Percentiles rank a stretch among this genome's conserved stretches.
Conservation (phyloP, 1,140 invertebrate genomes). For the Hyles vespertilio region DNA sequence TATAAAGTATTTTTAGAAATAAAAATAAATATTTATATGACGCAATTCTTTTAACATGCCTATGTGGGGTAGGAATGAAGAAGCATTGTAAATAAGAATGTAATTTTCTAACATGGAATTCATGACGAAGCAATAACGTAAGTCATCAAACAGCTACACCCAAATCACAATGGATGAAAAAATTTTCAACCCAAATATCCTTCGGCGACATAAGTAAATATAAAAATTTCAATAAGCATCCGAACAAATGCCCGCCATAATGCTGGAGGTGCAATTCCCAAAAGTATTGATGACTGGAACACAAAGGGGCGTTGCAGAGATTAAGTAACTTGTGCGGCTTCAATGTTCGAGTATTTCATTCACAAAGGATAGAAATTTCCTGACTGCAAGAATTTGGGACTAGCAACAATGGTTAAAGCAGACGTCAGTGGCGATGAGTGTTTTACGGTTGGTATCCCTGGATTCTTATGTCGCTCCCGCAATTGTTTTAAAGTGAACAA, state of each 20-base stretch:
- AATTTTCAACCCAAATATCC: too few relatives aligned
- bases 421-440: conserved; percentile 46
- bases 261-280: conserved; percentile 34
- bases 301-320: conserved; percentile 47
- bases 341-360: conserved; percentile 29
- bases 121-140: too few relatives aligned
- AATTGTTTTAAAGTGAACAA: conserved; percentile 53
- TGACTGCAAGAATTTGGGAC: conserved; percentile 51
- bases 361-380: conserved; percentile 52
- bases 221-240: conserved; percentile 10
- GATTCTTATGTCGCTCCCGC: conserved; percentile 37
- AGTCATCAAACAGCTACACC: too few relatives aligned
- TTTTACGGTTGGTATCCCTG: conserved; percentile 50
- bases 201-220: conserved; percentile 1
- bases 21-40: too few relatives aligned
- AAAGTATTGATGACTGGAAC: conserved; percentile 51
- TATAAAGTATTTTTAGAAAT: too few relatives aligned
- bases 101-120: too few relatives aligned
- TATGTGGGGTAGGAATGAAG: too few relatives aligned
- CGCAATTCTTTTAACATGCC: too few relatives aligned
- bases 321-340: conserved; percentile 54
- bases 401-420: conserved; percentile 40
- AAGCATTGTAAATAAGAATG: too few relatives aligned
- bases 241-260: conserved; percentile 13
- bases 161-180: too few relatives aligned